Conservation (phyloP, 2,113 vertebrate species). For the Pomatostomus ruficeps region DNA sequence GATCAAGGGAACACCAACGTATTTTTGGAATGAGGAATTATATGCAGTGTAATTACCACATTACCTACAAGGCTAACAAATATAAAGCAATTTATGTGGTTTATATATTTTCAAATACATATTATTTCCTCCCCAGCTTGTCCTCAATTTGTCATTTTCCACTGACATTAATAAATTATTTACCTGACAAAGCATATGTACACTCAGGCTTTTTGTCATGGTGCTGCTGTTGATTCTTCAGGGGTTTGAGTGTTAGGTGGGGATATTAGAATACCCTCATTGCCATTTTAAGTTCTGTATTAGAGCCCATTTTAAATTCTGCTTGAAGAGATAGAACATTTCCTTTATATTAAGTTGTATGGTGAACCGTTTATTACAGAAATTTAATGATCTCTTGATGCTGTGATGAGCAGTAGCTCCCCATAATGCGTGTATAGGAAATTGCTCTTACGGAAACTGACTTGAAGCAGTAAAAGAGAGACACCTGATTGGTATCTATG, state of each 20-base stretch:
- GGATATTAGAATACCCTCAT: neutral
- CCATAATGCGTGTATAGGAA: neutral
- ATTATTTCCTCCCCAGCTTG: neutral
- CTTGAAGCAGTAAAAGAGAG: neutral
- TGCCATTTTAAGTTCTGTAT: neutral
- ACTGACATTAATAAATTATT: neutral
- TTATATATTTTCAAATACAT: neutral
- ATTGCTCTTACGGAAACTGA: neutral
- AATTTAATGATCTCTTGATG: neutral
- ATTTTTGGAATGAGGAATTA: neutral
- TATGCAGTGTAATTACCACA: neutral
- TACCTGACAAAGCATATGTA: neutral
- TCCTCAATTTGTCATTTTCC: neutral
- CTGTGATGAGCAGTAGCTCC: neutral
- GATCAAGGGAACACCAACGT: neutral
- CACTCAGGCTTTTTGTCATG: neutral
- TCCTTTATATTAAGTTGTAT: neutral
- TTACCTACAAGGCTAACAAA: neutral
- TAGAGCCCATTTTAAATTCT: neutral
- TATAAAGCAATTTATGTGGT: neutral
- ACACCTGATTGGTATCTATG: accelerated
- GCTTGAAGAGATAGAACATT: neutral
- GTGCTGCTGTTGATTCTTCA: neutral
- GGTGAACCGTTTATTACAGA: neutral
- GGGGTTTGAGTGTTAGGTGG: neutral